Percentiles rank a stretch among this genome's conserved stretches.
phyloP scores from a whole-genome alignment of 2,797 vertebrate species.

The Etheostoma perlongum region DNA sequence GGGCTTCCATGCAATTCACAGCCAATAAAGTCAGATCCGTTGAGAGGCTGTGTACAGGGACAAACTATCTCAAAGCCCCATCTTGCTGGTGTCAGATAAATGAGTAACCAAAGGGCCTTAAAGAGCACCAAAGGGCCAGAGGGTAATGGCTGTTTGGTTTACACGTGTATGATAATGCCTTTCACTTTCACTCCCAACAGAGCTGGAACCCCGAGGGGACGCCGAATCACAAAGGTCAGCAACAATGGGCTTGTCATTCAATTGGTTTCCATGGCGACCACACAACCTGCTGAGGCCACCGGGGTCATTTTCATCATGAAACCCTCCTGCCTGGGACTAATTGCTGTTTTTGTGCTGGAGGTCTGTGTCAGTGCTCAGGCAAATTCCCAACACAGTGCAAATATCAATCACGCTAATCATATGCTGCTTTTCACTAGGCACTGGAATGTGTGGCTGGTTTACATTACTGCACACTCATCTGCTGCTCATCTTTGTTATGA shows the following conservation, averaged over 20 bases:
- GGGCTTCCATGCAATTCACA: slow-evolving; percentile 37
- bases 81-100: slow-evolving; percentile 70
- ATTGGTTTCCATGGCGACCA: slow-evolving; percentile 71
- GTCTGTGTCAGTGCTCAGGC: slow-evolving; percentile 61
- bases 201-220: slow-evolving; percentile 51
- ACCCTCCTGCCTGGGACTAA: slow-evolving; percentile 69
- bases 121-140: slow-evolving; percentile 64
- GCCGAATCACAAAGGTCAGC: slow-evolving; percentile 72
- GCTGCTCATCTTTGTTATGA: slow-evolving; percentile 16
- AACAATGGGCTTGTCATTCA: slow-evolving; percentile 79
- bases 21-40: slow-evolving; percentile 52
- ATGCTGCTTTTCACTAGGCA: slow-evolving; percentile 40
- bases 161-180: slow-evolving; percentile 77
- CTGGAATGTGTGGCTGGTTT: slow-evolving; percentile 46
- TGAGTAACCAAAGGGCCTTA: slow-evolving; percentile 67
- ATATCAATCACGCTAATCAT: slow-evolving; percentile 77
- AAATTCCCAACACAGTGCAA: slow-evolving; percentile 70
- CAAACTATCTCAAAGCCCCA: slow-evolving; percentile 47
- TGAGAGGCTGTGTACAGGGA: slow-evolving; percentile 38
- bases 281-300: slow-evolving; percentile 35
- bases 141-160: slow-evolving; percentile 77
- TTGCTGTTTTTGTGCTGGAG: slow-evolving; percentile 72
- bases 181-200: slow-evolving; percentile 68
- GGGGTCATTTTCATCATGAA: slow-evolving; percentile 69
- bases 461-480: slow-evolving; percentile 6